Evolutionary conservation across 2,888 invertebrate species (phyloP).

Genomic region (Lepeophtheirus nordmannii): DNA sequence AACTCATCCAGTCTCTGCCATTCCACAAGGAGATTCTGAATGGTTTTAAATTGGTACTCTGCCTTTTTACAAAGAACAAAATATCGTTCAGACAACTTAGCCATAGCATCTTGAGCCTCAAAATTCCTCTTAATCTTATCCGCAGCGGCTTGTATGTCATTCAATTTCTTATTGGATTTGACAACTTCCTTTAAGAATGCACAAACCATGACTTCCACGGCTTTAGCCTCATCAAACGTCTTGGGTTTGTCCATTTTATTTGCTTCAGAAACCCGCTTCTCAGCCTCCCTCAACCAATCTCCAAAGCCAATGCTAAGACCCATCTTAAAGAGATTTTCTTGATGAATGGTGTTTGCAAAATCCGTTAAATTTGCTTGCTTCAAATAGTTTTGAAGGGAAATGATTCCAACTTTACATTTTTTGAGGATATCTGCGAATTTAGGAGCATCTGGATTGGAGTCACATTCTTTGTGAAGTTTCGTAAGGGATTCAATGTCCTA

Average conservation of each 20-base stretch:
- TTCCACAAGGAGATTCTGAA: slow-evolving; percentile 16
- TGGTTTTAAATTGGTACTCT: slow-evolving; percentile 13
- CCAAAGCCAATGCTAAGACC: slow-evolving; percentile 3
- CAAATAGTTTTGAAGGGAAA: slow-evolving; percentile 10
- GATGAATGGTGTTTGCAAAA: slow-evolving; percentile 7
- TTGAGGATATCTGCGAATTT: slow-evolving; percentile 16
- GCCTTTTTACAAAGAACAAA: slow-evolving; percentile 20
- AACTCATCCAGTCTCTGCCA: slow-evolving; percentile 17
- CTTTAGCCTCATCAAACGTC: slow-evolving; percentile 15
- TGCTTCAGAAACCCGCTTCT: neutral
- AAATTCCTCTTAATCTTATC: slow-evolving; percentile 14
- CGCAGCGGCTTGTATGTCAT: neutral
- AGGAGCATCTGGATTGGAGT: neutral
- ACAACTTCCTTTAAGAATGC: slow-evolving; percentile 15
- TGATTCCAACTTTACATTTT: slow-evolving; percentile 10
- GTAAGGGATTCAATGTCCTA: slow-evolving; percentile 12
- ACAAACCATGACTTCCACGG: slow-evolving; percentile 4
- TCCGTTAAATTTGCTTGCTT: slow-evolving; percentile 3
- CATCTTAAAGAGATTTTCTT: slow-evolving; percentile 13
- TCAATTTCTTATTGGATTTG: slow-evolving; percentile 14
- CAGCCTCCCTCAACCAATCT: slow-evolving; percentile 6
- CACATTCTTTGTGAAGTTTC: slow-evolving; percentile 18
- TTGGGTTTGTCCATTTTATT: slow-evolving; percentile 4
- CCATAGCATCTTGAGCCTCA: slow-evolving; percentile 11
- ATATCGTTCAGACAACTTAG: slow-evolving; percentile 18